phyloP scores from a whole-genome alignment of 2,888 invertebrate species.

The Rotaria sp. region DNA sequence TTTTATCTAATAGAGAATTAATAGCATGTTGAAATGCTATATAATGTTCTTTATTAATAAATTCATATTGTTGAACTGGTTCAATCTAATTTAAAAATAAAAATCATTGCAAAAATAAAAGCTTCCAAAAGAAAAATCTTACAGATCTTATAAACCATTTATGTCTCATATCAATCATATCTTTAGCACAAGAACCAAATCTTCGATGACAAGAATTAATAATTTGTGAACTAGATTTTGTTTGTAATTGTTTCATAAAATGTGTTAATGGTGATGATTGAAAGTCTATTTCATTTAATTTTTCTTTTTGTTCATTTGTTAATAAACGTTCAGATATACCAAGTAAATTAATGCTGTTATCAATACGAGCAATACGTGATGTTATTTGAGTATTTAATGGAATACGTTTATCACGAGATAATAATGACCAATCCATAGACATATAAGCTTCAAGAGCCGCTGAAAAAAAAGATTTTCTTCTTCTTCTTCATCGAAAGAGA shows the following conservation, averaged over 20 bases:
- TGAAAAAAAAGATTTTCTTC: not conserved
- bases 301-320: constrained; percentile 15
- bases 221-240: not conserved
- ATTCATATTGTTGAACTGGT: constrained; percentile 27
- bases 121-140: not conserved
- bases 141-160: constrained; percentile 6
- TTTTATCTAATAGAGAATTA: not conserved
- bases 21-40: constrained; percentile 10
- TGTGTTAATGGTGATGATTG: constrained; percentile 3
- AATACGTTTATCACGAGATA: constrained; percentile 30
- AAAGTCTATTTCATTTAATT: not conserved
- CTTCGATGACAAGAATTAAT: not conserved
- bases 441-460: not conserved
- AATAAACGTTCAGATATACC: not conserved
- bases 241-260: constrained; percentile 19
- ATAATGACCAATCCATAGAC: constrained; percentile 19
- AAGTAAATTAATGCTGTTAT: not conserved
- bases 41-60: constrained; percentile 28
- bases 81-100: not conserved
- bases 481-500: not conserved
- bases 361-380: not conserved
- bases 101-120: not conserved
- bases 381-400: constrained; percentile 10
- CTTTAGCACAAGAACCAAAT: constrained; percentile 25
- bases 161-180: constrained; percentile 22